phyloP scores from a whole-genome alignment of 2,113 vertebrate genomes.

The Hypanus sabinus region DNA sequence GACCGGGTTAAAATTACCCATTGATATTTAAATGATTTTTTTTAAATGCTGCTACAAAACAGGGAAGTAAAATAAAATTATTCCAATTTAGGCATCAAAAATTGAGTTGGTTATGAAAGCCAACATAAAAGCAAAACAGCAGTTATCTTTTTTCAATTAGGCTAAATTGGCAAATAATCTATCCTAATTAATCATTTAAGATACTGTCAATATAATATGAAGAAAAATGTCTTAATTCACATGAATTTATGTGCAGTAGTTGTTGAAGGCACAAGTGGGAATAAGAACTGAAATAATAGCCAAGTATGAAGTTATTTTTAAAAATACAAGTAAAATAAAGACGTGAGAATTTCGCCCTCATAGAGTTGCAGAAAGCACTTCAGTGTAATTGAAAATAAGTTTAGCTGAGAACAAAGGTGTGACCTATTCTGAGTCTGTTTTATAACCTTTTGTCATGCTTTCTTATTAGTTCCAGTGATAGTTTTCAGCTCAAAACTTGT shows the following conservation, averaged over 20 bases:
- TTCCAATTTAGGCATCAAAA: neutral
- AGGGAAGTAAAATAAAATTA: neutral
- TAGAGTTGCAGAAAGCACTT: no score
- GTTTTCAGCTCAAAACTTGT: no score
- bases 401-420: no score
- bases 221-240: neutral
- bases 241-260: neutral
- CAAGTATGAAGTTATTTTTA: neutral
- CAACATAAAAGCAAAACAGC: neutral
- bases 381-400: no score
- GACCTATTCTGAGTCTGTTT: no score
- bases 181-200: neutral
- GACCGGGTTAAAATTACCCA: neutral
- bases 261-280: neutral
- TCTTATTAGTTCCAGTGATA: no score
- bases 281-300: neutral
- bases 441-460: no score
- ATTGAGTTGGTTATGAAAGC: neutral
- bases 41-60: neutral
- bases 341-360: neutral
- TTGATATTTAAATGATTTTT: neutral
- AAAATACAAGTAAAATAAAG: neutral
- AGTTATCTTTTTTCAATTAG: neutral
- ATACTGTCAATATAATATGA: neutral
- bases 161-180: neutral